Percentiles rank a stretch among this genome's conserved stretches.
Evolutionary conservation across 1,140 invertebrate species (phyloP).

Genomic region (Cephus cinctus): DNA sequence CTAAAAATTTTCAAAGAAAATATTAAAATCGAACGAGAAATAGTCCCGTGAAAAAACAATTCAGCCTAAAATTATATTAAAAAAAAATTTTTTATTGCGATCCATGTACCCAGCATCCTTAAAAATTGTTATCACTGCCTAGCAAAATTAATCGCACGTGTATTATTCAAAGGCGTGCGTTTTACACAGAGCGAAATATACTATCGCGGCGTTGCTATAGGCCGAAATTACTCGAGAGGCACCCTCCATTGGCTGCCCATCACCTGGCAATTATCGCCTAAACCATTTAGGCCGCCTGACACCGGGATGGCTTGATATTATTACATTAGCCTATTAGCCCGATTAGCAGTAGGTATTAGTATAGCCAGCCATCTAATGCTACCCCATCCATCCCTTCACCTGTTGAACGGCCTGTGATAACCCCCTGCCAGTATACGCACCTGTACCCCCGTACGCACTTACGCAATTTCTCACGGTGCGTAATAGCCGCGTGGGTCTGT

Average conservation of each 20-base stretch:
- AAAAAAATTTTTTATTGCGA: too few relatives aligned
- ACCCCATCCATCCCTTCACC: constrained; percentile 42
- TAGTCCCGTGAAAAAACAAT: too few relatives aligned
- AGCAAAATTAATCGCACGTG: too few relatives aligned
- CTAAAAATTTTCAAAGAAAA: too few relatives aligned
- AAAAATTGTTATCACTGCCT: too few relatives aligned
- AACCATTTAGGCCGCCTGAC: constrained; percentile 23
- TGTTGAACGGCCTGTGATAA: constrained; percentile 42
- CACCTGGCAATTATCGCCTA: constrained; percentile 36
- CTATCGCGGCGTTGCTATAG: not conserved
- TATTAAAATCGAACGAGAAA: too few relatives aligned
- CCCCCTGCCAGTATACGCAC: too few relatives aligned
- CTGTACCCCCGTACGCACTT: constrained; percentile 18
- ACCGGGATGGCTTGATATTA: constrained; percentile 31
- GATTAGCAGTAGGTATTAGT: constrained; percentile 40
- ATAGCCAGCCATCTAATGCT: constrained; percentile 40
- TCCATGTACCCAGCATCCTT: too few relatives aligned
- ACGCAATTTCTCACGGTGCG: not conserved
- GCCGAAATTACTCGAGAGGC: not conserved
- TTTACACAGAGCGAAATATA: too few relatives aligned
- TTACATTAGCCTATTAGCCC: constrained; percentile 34
- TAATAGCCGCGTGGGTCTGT: too few relatives aligned
- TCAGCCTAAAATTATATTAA: too few relatives aligned
- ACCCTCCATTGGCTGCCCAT: constrained; percentile 21
- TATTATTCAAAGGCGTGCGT: too few relatives aligned